A percentile compares a stretch with the other conserved stretches of the same genome.
Evolutionary conservation across 2,113 vertebrate species (phyloP).

Genomic region (Hypocryptadius cinnamomeus): DNA sequence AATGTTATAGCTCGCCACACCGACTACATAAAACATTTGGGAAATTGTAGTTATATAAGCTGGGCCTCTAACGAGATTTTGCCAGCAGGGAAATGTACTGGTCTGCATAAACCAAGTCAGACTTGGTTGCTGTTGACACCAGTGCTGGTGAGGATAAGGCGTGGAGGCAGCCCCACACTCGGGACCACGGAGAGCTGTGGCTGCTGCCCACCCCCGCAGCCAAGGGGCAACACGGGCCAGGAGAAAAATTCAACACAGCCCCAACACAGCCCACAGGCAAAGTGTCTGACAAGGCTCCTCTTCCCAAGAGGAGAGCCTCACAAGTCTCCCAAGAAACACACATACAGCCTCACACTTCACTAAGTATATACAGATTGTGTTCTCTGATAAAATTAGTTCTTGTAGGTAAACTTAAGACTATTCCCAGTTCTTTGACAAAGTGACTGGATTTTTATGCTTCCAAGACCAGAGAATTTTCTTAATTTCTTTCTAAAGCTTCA

Average conservation of each 20-base stretch:
- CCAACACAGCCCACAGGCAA: no score
- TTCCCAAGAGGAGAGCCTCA: neutral
- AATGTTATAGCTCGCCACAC: neutral
- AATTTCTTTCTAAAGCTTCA: neutral
- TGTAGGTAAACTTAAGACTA: neutral
- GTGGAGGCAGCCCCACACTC: accelerated
- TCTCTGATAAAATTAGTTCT: neutral
- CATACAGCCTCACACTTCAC: neutral
- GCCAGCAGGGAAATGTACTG: neutral
- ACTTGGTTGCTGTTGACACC: neutral
- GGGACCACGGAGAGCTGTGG: neutral
- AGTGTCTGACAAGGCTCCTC: accelerated
- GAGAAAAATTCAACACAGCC: accelerated
- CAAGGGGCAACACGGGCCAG: accelerated
- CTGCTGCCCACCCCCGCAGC: accelerated
- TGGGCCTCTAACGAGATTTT: neutral
- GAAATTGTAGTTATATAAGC: neutral
- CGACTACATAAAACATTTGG: neutral
- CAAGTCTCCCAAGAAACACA: neutral
- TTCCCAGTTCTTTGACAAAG: neutral
- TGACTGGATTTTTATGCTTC: neutral
- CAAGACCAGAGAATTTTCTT: neutral
- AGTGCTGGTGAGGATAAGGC: accelerated
- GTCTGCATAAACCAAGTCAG: neutral
- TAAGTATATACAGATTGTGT: accelerated